Conservation (phyloP, 1,140 invertebrate species). For the Danaus plexippus region DNA sequence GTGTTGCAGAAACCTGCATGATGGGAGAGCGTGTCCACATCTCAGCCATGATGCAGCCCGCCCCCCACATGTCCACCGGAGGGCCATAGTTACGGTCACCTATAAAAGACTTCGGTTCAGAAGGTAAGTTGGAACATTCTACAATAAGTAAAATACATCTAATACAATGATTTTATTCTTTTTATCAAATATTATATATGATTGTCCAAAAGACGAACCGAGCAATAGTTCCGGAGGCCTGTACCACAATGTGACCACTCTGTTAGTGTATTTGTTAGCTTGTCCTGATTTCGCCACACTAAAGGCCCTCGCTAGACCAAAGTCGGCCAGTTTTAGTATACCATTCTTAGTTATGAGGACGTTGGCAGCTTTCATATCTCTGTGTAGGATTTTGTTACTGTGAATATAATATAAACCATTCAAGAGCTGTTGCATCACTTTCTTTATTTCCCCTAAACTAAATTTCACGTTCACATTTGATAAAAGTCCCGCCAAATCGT, state of each 20-base stretch:
- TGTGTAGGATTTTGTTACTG: constrained; percentile 94
- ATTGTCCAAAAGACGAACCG: constrained; percentile 30
- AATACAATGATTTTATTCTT: too few species aligned
- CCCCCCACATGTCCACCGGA: constrained; percentile 98
- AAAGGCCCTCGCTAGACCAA: constrained; percentile 92
- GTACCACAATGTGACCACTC: constrained; percentile 99
- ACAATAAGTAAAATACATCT: not conserved
- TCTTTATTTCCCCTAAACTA: constrained; percentile 97
- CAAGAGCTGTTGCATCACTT: constrained; percentile 97
- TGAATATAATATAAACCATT: constrained; percentile 98
- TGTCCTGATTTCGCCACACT: constrained; percentile 89
- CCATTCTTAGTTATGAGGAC: constrained; percentile 98
- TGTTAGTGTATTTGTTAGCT: constrained; percentile 95
- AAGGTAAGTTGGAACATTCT: too few species aligned
- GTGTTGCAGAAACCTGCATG: constrained; percentile 79
- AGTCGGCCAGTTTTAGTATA: constrained; percentile 94
- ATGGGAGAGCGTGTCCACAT: constrained; percentile 97
- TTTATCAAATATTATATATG: not conserved
- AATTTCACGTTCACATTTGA: constrained; percentile 98
- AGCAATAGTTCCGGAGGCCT: constrained; percentile 83
- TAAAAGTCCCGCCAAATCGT: constrained; percentile 96
- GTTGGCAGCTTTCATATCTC: constrained; percentile 99
- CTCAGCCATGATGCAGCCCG: constrained; percentile 99
- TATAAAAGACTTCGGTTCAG: constrained; percentile 15
- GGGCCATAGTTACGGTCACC: constrained; percentile 97